Conservation (phyloP, 2,888 invertebrate genomes). For the Aleiodes testaceus region DNA sequence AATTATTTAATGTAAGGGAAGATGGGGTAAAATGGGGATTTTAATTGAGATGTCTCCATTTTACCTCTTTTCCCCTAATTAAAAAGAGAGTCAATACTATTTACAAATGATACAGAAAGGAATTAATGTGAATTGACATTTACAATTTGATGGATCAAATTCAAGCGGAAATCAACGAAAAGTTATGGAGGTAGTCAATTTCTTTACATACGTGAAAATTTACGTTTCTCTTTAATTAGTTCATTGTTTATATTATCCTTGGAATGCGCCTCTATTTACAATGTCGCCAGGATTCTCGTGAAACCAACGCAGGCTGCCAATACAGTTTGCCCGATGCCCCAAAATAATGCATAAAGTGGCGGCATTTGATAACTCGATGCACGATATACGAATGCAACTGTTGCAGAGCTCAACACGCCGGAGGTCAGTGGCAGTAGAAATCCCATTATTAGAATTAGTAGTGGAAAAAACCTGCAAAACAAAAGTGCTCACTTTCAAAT, state of each 20-base stretch:
- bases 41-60: too few relatives aligned
- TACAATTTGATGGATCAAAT: neutral
- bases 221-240: neutral
- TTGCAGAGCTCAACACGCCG: slow-evolving; percentile 92
- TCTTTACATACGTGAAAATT: slow-evolving; percentile 5
- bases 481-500: slow-evolving; percentile 36
- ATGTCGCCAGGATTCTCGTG: slow-evolving; percentile 92
- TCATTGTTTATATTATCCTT: neutral
- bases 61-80: too few relatives aligned
- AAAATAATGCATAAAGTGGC: slow-evolving; percentile 92
- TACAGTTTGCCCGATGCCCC: slow-evolving; percentile 95
- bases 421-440: slow-evolving; percentile 90
- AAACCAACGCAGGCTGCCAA: slow-evolving; percentile 92
- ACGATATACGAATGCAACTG: slow-evolving; percentile 94
- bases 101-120: neutral
- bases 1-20: neutral
- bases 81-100: neutral
- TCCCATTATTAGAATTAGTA: slow-evolving; percentile 91
- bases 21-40: too few relatives aligned
- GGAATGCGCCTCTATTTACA: slow-evolving; percentile 76
- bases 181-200: slow-evolving; percentile 20
- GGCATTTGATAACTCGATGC: slow-evolving; percentile 92
- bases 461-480: slow-evolving; percentile 86
- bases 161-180: slow-evolving; percentile 6
- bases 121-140: neutral